These are phyloP conservation scores for Drosophila kikkawai DNA, from an alignment of 1,140 invertebrate species.

Conservation along the genomic window DNA sequence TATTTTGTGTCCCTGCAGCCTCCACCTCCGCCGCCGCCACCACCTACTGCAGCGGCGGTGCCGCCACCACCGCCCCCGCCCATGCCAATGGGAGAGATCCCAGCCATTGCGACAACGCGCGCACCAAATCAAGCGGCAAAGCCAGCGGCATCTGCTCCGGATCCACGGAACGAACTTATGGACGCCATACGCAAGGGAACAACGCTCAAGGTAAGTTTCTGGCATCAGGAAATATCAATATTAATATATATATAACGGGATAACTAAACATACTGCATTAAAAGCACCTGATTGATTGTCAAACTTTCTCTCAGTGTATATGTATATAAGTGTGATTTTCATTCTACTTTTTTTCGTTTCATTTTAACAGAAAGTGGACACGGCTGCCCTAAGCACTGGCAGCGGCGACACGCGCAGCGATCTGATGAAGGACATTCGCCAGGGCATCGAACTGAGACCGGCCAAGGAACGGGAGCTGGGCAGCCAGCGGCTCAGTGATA, in stretches of 20 bases:
- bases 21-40: slow-evolving; percentile 76
- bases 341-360: neutral
- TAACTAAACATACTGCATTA: no score
- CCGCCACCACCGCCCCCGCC: slow-evolving; percentile 80
- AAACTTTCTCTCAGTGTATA: neutral
- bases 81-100: slow-evolving; percentile 69
- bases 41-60: slow-evolving; percentile 65
- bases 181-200: slow-evolving; percentile 91
- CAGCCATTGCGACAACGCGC: slow-evolving; percentile 74
- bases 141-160: slow-evolving; percentile 67
- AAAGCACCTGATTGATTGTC: no score
- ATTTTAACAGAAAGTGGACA: slow-evolving; percentile 87
- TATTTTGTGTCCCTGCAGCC: slow-evolving; percentile 34
- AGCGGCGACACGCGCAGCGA: slow-evolving; percentile 88
- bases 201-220: slow-evolving; percentile 86
- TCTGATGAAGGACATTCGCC: slow-evolving; percentile 92
- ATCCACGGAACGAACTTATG: slow-evolving; percentile 90
- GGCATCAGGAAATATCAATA: neutral
- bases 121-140: slow-evolving; percentile 58
- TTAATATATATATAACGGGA: no score
- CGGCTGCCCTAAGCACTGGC: slow-evolving; percentile 80
- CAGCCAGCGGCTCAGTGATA: slow-evolving; percentile 68
- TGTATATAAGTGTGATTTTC: neutral
- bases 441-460: slow-evolving; percentile 91
- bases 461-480: slow-evolving; percentile 80